Evolutionary conservation across 2,888 invertebrate genomes (phyloP).

Genomic region (Campoplex nolae): DNA sequence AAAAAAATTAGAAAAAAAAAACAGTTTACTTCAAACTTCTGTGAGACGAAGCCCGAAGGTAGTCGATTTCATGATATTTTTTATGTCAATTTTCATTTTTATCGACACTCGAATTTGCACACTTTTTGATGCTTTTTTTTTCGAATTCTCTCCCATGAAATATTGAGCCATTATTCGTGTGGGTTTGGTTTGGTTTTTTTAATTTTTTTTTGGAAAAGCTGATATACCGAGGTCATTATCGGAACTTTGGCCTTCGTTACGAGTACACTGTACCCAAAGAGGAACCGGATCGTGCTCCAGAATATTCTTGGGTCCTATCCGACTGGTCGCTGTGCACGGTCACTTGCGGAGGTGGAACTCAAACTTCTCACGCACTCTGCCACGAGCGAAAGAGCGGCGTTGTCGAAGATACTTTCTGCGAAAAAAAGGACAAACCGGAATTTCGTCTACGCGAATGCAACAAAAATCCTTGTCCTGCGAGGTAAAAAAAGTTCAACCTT

Average conservation of each 20-base stretch:
- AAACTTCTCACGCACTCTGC: constrained; percentile 86
- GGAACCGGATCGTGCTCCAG: constrained; percentile 86
- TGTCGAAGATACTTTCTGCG: constrained; percentile 87
- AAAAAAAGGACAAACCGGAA: constrained; percentile 83
- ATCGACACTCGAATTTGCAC: no score
- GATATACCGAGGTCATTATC: constrained; percentile 85
- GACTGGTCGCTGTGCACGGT: constrained; percentile 93
- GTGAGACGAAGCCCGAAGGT: no score
- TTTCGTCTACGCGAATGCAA: constrained; percentile 84
- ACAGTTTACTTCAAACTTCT: not conserved
- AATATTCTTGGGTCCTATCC: constrained; percentile 91
- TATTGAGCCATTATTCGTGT: not conserved
- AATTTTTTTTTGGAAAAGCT: constrained; percentile 70
- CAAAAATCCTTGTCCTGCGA: constrained; percentile 85
- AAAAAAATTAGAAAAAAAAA: not conserved
- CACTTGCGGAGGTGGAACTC: constrained; percentile 92
- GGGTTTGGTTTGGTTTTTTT: not conserved
- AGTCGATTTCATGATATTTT: no score
- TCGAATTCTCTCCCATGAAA: not conserved
- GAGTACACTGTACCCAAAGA: constrained; percentile 92
- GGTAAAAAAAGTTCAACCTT: constrained; percentile 78
- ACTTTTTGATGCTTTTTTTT: no score
- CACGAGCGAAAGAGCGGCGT: constrained; percentile 87
- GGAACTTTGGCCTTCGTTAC: constrained; percentile 93
- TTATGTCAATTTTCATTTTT: no score